Evolutionary conservation across 2,888 invertebrate species (phyloP).

Genomic region (Tineola bisselliella): DNA sequence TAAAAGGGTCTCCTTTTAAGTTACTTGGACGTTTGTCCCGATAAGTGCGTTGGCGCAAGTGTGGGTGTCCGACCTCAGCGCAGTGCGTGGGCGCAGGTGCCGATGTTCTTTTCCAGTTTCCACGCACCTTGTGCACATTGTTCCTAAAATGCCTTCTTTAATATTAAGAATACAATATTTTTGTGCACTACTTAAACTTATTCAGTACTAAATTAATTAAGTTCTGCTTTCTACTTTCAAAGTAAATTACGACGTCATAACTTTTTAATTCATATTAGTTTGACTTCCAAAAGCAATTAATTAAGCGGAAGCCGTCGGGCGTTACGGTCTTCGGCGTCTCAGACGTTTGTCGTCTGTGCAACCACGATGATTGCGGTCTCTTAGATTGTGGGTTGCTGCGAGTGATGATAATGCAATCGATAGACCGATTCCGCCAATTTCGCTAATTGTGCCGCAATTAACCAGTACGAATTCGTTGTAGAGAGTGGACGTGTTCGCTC

Average conservation of each 20-base stretch:
- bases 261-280: conserved; percentile 4
- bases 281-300: conserved; percentile 4
- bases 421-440: conserved; percentile 24
- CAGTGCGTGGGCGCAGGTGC: conserved; percentile 58
- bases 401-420: not conserved
- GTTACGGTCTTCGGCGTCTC: conserved; percentile 1
- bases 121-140: not conserved
- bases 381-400: not conserved
- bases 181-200: not conserved
- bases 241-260: conserved; percentile 2
- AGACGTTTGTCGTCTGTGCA: conserved; percentile 1
- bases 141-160: not conserved
- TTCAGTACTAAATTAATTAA: not conserved
- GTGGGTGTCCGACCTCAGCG: conserved; percentile 50
- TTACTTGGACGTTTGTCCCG: not conserved
- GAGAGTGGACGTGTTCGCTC: conserved; percentile 61
- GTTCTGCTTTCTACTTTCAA: conserved; percentile 4
- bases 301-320: not conserved
- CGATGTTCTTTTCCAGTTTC: conserved; percentile 53
- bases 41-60: conserved; percentile 17
- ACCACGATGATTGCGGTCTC: not conserved
- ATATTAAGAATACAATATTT: not conserved
- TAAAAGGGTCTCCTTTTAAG: not conserved
- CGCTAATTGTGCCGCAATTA: conserved; percentile 56
- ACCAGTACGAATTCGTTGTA: conserved; percentile 54